These are phyloP conservation scores for zebrafish (Danio rerio) DNA, from an alignment of 2,113 vertebrate genomes.

Conservation along the genomic window GRCz12tu NC_133183.1:29105001-29105500, in stretches of 20 bases:
- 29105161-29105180: constrained; percentile 21
- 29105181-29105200: not conserved
- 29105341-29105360: constrained; percentile 27
- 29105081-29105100: not conserved
- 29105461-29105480: constrained; percentile 21
- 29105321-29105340: constrained; percentile 23
- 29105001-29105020: constrained; percentile 18
- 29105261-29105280: constrained; percentile 34
- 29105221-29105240: constrained; percentile 39
- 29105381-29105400: constrained; percentile 4
- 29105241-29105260: constrained; percentile 40
- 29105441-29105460: constrained; percentile 28
- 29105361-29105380: constrained; percentile 12
- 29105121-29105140: constrained; percentile 10
- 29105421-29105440: constrained; percentile 23
- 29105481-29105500: constrained; percentile 29
- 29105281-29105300: constrained; percentile 6
- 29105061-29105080: not conserved
- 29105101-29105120: no score
- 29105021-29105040: constrained; percentile 12
- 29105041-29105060: constrained; percentile 13
- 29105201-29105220: constrained; percentile 3
- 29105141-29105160: constrained; percentile 40
- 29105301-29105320: constrained; percentile 38
- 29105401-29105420: not conserved